Evolutionary conservation across 1,140 invertebrate species (phyloP).

Genomic region (Tenebrio molitor): DNA sequence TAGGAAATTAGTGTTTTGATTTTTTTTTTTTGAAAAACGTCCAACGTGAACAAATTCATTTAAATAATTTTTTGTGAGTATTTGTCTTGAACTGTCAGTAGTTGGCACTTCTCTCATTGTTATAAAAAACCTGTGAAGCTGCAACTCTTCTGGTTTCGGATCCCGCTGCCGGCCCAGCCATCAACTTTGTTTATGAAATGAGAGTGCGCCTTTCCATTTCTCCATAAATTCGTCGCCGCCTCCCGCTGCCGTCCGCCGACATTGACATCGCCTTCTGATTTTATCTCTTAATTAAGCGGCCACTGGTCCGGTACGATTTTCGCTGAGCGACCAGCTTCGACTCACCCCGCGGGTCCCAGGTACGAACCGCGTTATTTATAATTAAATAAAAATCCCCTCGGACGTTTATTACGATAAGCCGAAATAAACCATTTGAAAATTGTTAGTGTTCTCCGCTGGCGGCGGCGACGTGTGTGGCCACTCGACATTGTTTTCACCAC

Average conservation of each 20-base stretch:
- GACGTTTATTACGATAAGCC: conserved; percentile 7
- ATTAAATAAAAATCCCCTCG: conserved; percentile 29
- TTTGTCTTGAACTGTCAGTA: too few relatives aligned
- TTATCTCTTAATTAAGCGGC: conserved; percentile 25
- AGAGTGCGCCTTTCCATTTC: too few relatives aligned
- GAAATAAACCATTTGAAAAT: conserved; percentile 4
- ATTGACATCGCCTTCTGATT: conserved; percentile 16
- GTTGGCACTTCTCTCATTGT: too few relatives aligned
- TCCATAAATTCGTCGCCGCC: too few relatives aligned
- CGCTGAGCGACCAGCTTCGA: background rate
- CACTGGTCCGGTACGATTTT: background rate
- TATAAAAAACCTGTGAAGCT: too few relatives aligned
- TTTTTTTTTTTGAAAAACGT: too few relatives aligned
- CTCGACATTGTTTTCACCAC: background rate
- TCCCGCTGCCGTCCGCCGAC: background rate
- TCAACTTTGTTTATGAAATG: too few relatives aligned
- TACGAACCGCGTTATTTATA: conserved; percentile 18
- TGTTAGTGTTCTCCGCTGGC: background rate
- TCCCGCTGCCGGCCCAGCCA: too few relatives aligned
- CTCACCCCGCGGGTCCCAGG: background rate
- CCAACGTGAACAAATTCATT: too few relatives aligned
- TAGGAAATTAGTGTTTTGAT: too few relatives aligned
- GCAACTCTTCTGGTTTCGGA: too few relatives aligned
- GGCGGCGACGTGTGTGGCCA: conserved; percentile 12
- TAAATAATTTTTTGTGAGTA: too few relatives aligned